Conservation (phyloP, 2,797 vertebrate genomes). For the Choloepus didactylus region DNA sequence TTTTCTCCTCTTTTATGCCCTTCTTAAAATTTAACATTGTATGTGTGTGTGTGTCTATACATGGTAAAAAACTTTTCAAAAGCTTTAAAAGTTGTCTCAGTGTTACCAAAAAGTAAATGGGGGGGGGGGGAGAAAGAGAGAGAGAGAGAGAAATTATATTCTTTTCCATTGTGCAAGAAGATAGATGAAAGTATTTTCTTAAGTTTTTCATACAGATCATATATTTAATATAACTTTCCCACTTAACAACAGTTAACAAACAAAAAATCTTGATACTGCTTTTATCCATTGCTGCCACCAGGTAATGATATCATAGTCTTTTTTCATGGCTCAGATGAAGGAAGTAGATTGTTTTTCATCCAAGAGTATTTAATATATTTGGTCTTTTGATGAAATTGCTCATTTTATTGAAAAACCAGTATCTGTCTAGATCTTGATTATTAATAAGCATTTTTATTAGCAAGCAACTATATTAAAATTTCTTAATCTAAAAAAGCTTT, state of each 20-base stretch:
- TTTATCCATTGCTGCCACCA: neutral
- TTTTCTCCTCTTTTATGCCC: neutral
- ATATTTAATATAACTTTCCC: neutral
- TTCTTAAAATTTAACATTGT: slow-evolving; percentile 29
- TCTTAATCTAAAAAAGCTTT: neutral
- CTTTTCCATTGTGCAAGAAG: neutral
- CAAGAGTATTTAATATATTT: neutral
- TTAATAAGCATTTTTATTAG: slow-evolving; percentile 29
- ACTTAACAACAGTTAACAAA: neutral
- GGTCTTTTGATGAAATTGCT: neutral
- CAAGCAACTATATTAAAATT: slow-evolving; percentile 32
- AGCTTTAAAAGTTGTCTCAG: neutral
- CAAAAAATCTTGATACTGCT: neutral
- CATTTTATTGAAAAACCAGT: slow-evolving; percentile 43
- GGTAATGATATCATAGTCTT: neutral
- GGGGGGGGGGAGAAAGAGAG: too few species aligned
- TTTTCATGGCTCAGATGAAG: neutral
- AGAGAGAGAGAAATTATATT: neutral
- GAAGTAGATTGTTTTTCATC: neutral
- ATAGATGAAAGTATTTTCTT: slow-evolving; percentile 9
- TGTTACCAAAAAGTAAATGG: neutral
- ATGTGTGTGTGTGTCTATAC: neutral
- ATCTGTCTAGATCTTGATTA: slow-evolving; percentile 1
- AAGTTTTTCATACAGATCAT: neutral
- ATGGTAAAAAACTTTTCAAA: neutral